These are phyloP conservation scores for Diploptera punctata DNA, from an alignment of 2,888 invertebrate species.

Conservation along the genomic window DNA sequence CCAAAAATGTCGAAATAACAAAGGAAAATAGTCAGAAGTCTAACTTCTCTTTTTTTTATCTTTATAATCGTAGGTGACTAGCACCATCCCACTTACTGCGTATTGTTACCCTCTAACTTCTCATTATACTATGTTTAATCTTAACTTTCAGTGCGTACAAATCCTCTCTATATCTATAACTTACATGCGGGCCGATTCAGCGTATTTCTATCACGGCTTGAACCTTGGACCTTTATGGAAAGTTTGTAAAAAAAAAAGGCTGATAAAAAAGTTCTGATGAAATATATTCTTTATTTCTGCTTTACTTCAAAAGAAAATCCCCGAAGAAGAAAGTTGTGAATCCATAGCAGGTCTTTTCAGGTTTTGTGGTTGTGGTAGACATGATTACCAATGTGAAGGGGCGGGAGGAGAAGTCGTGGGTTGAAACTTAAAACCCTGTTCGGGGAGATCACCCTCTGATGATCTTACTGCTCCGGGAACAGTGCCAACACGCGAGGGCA, in stretches of 20 bases:
- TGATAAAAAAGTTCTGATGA: background rate
- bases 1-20: too few species aligned
- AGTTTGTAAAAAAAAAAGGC: background rate
- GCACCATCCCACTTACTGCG: too few species aligned
- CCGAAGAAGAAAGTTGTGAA: background rate
- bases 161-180: too few species aligned
- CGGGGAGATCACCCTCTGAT: background rate
- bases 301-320: background rate
- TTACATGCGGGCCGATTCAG: too few species aligned
- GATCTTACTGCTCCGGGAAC: background rate
- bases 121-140: too few species aligned
- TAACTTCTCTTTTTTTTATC: too few species aligned
- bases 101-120: too few species aligned
- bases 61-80: too few species aligned
- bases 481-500: background rate
- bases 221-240: background rate
- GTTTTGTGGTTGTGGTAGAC: conserved; percentile 4
- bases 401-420: background rate
- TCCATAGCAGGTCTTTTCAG: background rate
- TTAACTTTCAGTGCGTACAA: too few species aligned
- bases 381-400: conserved; percentile 11
- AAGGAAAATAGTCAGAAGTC: too few species aligned
- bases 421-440: conserved; percentile 2
- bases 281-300: conserved; percentile 15
- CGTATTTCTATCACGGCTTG: too few species aligned